Percentiles rank a stretch among this genome's conserved stretches.
phyloP scores from a whole-genome alignment of 2,888 invertebrate genomes.

The Melanophora roralis region DNA sequence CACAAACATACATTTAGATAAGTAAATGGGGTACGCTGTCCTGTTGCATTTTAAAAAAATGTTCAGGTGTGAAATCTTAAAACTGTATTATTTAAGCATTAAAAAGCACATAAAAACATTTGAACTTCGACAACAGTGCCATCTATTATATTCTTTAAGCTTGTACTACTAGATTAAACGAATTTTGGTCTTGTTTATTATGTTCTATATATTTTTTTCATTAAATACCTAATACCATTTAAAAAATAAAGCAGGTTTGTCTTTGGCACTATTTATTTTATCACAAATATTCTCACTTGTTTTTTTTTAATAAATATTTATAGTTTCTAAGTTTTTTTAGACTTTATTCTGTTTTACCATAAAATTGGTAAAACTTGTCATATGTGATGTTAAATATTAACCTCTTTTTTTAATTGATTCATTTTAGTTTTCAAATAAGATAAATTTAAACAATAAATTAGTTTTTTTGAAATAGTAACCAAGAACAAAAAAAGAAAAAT shows the following conservation, averaged over 20 bases:
- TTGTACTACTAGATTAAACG: too few species aligned
- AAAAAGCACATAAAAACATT: too few species aligned
- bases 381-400: constrained; percentile 11
- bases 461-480: neutral
- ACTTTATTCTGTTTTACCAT: constrained; percentile 4
- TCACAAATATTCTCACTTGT: neutral
- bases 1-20: too few species aligned
- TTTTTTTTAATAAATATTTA: too few species aligned
- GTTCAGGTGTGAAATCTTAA: too few species aligned
- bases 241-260: neutral
- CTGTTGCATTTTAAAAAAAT: too few species aligned
- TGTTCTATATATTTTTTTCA: neutral
- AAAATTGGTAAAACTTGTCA: constrained; percentile 20
- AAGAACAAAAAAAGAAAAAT: neutral
- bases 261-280: neutral
- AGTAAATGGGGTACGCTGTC: too few species aligned
- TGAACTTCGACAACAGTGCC: too few species aligned
- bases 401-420: neutral
- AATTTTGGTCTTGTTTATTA: too few species aligned
- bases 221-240: constrained; percentile 6
- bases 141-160: too few species aligned
- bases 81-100: too few species aligned
- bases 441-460: too few species aligned
- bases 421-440: neutral
- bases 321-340: neutral